A percentile compares a stretch with the other conserved stretches of the same genome.
Evolutionary conservation across 2,888 invertebrate species (phyloP).

Genomic region (Yponomeuta cagnagella): DNA sequence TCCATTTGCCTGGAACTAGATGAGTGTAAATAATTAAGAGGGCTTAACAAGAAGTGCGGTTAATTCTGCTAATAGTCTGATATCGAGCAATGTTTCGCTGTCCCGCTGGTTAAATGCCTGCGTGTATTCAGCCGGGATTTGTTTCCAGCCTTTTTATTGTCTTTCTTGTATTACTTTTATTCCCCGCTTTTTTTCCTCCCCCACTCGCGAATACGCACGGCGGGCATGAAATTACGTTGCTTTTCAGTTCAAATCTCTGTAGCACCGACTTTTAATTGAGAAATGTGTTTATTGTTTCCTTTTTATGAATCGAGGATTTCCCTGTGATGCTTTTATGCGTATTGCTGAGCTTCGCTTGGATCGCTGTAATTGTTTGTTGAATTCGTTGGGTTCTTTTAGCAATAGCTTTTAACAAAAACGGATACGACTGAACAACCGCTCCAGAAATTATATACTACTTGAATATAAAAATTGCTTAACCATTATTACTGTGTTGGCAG

Average conservation of each 20-base stretch:
- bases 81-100: slow-evolving; percentile 27
- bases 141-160: slow-evolving; percentile 43
- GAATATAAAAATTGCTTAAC: too few species aligned
- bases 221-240: background rate
- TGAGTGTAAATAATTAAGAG: background rate
- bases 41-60: background rate
- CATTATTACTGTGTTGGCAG: too few species aligned
- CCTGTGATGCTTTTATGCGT: background rate
- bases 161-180: slow-evolving; percentile 28
- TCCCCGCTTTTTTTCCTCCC: slow-evolving; percentile 7
- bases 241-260: background rate
- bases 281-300: slow-evolving; percentile 2
- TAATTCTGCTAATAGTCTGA: background rate
- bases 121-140: slow-evolving; percentile 45
- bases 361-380: background rate
- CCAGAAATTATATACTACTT: too few species aligned
- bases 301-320: background rate
- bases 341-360: background rate
- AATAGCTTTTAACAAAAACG: background rate
- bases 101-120: slow-evolving; percentile 35
- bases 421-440: too few species aligned
- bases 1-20: background rate
- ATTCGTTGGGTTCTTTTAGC: background rate
- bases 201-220: background rate
- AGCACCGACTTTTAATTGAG: background rate